Evolutionary conservation across 2,113 vertebrate genomes (phyloP).

Genomic region (Pteropus alecto): DNA sequence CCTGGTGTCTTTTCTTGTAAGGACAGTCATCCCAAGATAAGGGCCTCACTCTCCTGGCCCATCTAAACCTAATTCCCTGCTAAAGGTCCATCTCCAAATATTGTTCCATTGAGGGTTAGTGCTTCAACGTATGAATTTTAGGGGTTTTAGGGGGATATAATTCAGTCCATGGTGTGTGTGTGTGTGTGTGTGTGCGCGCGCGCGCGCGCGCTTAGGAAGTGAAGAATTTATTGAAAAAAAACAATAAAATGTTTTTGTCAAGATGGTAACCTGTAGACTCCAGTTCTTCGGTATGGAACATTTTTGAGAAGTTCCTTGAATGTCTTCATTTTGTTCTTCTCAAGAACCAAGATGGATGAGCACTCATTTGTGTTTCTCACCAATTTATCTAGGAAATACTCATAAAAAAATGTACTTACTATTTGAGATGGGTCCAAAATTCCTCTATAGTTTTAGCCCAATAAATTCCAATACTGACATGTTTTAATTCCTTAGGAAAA

Average conservation of each 20-base stretch:
- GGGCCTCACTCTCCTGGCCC: background rate
- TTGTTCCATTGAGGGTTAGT: background rate
- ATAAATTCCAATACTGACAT: background rate
- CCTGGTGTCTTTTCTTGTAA: background rate
- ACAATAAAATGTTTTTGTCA: too few species aligned
- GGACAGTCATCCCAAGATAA: background rate
- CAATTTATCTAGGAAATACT: background rate
- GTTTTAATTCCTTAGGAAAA: too few species aligned
- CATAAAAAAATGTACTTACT: background rate
- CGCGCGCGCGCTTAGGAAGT: background rate
- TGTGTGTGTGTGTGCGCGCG: too few species aligned
- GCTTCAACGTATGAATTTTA: background rate
- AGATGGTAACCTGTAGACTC: background rate
- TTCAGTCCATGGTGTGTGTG: background rate
- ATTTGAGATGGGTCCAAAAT: background rate
- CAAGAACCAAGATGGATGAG: background rate
- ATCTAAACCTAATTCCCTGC: background rate
- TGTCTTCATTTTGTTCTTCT: background rate
- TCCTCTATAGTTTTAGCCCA: background rate
- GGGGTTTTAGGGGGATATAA: background rate
- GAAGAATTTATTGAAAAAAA: background rate
- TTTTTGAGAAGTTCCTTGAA: background rate
- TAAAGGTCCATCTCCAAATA: background rate
- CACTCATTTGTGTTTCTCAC: background rate
- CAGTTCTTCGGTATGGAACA: background rate